phyloP scores from a whole-genome alignment of 2,888 invertebrate species.

The Drosophila paucipuncta region DNA sequence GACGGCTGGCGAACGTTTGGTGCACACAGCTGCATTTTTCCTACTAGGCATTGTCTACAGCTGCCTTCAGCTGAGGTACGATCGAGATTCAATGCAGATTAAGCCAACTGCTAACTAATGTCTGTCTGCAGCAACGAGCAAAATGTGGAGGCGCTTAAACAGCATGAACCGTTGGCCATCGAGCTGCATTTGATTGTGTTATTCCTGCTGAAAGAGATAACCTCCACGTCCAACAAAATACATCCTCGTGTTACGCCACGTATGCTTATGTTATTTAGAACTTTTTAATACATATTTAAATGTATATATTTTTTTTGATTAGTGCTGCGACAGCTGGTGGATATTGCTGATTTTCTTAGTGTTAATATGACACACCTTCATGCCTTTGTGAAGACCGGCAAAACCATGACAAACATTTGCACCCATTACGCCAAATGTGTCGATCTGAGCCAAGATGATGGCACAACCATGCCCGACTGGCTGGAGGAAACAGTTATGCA shows the following conservation, averaged over 20 bases:
- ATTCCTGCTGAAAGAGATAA: slow-evolving; percentile 26
- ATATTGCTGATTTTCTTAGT: slow-evolving; percentile 48
- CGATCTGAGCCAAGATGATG: neutral
- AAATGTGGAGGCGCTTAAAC: slow-evolving; percentile 13
- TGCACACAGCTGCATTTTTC: slow-evolving; percentile 40
- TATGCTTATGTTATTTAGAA: slow-evolving; percentile 20
- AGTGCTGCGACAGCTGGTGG: slow-evolving; percentile 63
- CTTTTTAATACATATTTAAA: neutral
- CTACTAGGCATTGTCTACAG: slow-evolving; percentile 45
- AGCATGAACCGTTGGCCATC: slow-evolving; percentile 29
- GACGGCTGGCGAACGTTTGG: slow-evolving; percentile 35
- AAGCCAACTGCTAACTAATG: neutral
- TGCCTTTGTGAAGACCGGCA: slow-evolving; percentile 63
- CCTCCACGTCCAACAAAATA: neutral
- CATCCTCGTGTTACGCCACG: slow-evolving; percentile 36
- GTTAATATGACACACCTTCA: slow-evolving; percentile 34
- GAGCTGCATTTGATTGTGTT: slow-evolving; percentile 47
- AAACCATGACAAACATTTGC: slow-evolving; percentile 59
- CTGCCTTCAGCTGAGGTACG: slow-evolving; percentile 33
- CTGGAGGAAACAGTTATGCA: slow-evolving; percentile 54
- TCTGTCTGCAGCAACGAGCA: slow-evolving; percentile 15
- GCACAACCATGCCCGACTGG: slow-evolving; percentile 45
- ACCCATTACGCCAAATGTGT: slow-evolving; percentile 35
- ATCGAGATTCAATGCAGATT: neutral
- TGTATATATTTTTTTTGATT: neutral